Evolutionary conservation across 2,797 vertebrate genomes (phyloP).

Genomic region (Mionectes olivaceus): DNA sequence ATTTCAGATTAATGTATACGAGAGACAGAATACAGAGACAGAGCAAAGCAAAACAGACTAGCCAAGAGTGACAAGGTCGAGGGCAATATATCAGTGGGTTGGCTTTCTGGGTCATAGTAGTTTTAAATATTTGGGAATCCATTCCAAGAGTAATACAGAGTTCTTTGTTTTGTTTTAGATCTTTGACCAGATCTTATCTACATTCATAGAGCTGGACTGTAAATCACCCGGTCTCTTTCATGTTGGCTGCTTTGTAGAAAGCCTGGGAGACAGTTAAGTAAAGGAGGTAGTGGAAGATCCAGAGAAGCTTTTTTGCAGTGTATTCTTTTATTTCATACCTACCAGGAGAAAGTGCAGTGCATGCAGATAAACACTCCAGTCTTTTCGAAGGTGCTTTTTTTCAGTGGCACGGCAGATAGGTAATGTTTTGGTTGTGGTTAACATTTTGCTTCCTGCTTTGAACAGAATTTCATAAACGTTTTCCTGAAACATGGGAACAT

Average conservation of each 20-base stretch:
- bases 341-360: neutral
- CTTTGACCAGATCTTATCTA: conserved; percentile 54
- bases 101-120: conserved; percentile 21
- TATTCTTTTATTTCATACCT: neutral
- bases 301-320: neutral
- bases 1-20: conserved; percentile 10
- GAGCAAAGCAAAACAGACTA: conserved; percentile 9
- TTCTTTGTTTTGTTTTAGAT: conserved; percentile 37
- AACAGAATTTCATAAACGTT: neutral
- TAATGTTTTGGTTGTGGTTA: neutral
- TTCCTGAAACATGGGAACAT: neutral
- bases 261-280: neutral
- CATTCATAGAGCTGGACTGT: neutral
- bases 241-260: conserved; percentile 26
- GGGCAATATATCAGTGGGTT: neutral
- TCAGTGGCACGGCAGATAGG: neutral
- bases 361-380: neutral
- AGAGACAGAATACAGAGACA: neutral
- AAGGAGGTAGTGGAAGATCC: neutral
- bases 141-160: conserved; percentile 18
- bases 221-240: conserved; percentile 56
- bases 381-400: neutral
- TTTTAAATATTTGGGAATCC: conserved; percentile 63
- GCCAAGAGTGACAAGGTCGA: neutral
- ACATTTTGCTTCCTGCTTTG: neutral